Evolutionary conservation across 2,113 vertebrate species (phyloP), one percentile per base, ranked within the genome.

Genomic region (Dascyllus trimaculatus): DNA sequence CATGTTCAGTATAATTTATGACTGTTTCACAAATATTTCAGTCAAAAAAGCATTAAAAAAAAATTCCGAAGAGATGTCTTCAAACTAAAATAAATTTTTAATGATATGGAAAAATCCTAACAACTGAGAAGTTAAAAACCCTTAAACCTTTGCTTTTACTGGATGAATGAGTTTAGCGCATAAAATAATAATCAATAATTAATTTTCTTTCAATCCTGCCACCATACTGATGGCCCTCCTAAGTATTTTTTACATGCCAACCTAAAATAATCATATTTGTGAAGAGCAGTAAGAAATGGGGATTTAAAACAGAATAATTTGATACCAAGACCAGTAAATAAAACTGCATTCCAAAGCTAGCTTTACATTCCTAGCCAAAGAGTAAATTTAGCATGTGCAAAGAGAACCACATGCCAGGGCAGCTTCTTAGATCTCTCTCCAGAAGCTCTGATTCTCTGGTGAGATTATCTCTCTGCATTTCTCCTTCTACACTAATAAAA

Each of bases 381-480:
- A 78, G 52, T 68, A 71, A 54, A 83, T 80, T 71, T 65, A 69
- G 62, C 53, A 66, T 57, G 51, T 54, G 38, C 6, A 77, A 21
- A 75, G 35, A 32, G 57, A 78, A 58, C 26, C 72, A 56, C 51
- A 68, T 49, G 61, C 25, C 38, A 48, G 32, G 10, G 14, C 58
- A 56, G 56, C 26, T 61, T 67, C 61, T 78, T 35, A 53, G 73
- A 85, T 83, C 61, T 81, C 74, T 53, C 29, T 70, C 75, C 62
- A 82, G 57, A 86, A 80, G 72, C 69, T 71, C 54, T 59, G 78
- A 78, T 90, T 54, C 67, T 84, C 67, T 70, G 35, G 1, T 67
- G 79, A 81, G 76, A 79, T 83, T 67, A 73, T 45, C 77, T 63
- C 63, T 52, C 45, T 24, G 60, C 77, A 70, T 66, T 80, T 65